Evolutionary conservation across 2,888 invertebrate genomes (phyloP).

Genomic region (Sepioteuthis lessoniana): DNA sequence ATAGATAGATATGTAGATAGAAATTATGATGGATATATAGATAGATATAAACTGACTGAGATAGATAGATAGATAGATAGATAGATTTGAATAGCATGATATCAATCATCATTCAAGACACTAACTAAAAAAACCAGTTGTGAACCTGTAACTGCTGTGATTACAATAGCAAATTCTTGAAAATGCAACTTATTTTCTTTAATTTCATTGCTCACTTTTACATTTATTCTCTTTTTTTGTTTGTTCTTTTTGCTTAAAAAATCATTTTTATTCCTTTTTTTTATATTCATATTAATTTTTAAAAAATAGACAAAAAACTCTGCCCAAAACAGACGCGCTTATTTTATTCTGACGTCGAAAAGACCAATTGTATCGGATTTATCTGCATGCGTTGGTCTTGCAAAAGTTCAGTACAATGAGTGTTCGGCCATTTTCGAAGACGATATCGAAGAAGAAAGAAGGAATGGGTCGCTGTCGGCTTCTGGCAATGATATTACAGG

Average conservation of each 20-base stretch:
- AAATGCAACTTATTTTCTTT: neutral
- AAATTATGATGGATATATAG: too few species aligned
- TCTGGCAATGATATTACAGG: neutral
- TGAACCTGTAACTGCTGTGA: too few species aligned
- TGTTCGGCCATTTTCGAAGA: neutral
- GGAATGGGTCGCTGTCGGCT: neutral
- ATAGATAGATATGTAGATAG: too few species aligned
- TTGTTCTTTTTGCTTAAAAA: neutral
- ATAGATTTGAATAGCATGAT: too few species aligned
- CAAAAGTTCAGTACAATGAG: neutral
- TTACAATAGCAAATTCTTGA: too few species aligned
- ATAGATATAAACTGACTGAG: too few species aligned
- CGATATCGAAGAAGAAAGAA: neutral
- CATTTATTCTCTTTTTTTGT: neutral
- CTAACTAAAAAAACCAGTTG: neutral
- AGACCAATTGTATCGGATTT: neutral
- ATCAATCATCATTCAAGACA: neutral
- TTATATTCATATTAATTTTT: neutral
- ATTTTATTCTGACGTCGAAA: neutral
- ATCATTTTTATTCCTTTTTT: neutral
- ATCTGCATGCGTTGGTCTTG: neutral
- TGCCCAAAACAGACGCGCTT: conserved; percentile 2
- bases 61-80: too few species aligned
- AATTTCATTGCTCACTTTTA: too few species aligned
- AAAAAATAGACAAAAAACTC: neutral